These are phyloP conservation scores for Camelus dromedarius DNA, from an alignment of 2,113 vertebrate species.

Conservation along the genomic window DNA sequence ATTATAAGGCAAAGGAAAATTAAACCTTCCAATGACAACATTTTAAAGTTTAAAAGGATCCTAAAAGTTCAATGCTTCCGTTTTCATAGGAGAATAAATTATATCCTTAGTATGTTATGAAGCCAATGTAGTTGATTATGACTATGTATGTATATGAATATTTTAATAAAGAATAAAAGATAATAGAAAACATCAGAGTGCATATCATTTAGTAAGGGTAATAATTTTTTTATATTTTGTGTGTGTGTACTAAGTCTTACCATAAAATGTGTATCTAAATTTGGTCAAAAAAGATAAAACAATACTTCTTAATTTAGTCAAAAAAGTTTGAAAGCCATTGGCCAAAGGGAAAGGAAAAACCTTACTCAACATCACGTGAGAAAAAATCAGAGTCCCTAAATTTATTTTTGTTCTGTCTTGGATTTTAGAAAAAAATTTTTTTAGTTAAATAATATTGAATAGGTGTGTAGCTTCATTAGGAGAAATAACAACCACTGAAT, in stretches of 20 bases:
- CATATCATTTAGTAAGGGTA: not conserved
- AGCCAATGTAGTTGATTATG: not conserved
- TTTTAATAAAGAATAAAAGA: not conserved
- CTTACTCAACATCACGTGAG: not conserved
- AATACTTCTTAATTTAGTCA: not conserved
- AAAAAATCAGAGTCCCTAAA: not conserved
- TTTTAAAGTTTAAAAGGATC: not conserved
- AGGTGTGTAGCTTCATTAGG: not conserved
- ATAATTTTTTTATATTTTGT: not conserved
- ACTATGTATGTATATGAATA: not conserved
- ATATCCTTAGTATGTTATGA: not conserved
- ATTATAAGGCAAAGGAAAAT: not conserved
- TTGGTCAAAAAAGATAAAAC: not conserved
- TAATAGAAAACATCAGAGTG: not conserved
- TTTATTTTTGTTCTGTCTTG: not conserved
- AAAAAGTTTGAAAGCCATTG: not conserved
- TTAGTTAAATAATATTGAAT: not conserved
- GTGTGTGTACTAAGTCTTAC: not conserved
- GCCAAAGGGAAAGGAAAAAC: not conserved
- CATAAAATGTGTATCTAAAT: not conserved
- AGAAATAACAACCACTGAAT: not conserved
- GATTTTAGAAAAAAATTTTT: conserved; percentile 25
- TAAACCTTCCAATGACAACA: not conserved
- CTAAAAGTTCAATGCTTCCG: not conserved
- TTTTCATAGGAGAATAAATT: not conserved